A percentile compares a stretch with the other conserved stretches of the same genome.
phyloP scores from a whole-genome alignment of 2,113 vertebrate genomes.

The Electrona antarctica region DNA sequence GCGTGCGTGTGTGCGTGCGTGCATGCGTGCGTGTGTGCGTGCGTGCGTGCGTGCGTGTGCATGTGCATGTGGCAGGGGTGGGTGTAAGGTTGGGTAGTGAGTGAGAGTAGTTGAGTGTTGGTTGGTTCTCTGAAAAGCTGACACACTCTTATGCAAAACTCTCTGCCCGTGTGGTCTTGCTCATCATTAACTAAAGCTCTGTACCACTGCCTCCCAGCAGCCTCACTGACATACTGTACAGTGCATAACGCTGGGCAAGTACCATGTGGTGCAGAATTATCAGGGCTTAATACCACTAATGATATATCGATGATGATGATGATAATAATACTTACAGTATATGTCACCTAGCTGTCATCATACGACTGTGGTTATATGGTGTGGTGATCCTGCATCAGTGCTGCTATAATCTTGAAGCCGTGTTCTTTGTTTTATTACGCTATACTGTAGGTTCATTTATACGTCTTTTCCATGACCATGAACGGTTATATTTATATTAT shows the following conservation, averaged over 20 bases:
- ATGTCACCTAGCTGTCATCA: background rate
- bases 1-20: no score
- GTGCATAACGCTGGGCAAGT: no score
- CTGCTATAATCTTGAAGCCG: background rate
- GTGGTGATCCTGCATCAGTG: conserved; percentile 51
- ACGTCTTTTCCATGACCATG: no score
- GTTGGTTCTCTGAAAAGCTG: conserved; percentile 59
- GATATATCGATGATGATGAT: no score
- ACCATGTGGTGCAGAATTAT: no score
- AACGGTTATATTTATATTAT: no score
- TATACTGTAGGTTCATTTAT: no score
- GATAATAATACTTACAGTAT: no score
- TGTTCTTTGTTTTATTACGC: no score
- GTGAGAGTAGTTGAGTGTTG: background rate
- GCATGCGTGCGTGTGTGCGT: no score
- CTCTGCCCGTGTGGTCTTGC: conserved; percentile 49
- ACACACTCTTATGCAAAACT: conserved; percentile 57
- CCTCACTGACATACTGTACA: conserved; percentile 54
- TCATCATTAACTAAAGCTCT: conserved; percentile 52
- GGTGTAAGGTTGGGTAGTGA: background rate
- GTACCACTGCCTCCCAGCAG: conserved; percentile 14
- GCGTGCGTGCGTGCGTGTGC: no score
- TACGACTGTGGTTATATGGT: conserved; percentile 19
- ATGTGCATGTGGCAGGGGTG: background rate
- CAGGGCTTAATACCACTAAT: no score